These are phyloP conservation scores for Diplodus sargus DNA, from an alignment of 2,797 vertebrate species.

Conservation along the genomic window DNA sequence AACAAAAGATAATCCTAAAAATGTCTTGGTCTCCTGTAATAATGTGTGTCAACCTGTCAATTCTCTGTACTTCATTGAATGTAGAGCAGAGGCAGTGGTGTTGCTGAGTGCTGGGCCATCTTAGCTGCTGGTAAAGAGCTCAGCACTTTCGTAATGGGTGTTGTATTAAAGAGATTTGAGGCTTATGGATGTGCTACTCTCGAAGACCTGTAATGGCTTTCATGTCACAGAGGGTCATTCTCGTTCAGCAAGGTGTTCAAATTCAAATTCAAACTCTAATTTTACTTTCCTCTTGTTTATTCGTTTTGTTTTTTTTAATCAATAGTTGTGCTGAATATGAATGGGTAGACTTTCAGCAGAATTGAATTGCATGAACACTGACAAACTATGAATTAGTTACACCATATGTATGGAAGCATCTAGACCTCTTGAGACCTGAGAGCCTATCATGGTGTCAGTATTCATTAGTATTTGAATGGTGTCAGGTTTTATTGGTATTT, in stretches of 20 bases:
- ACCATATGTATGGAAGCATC: background rate
- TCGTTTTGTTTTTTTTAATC: background rate
- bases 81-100: slow-evolving; percentile 45
- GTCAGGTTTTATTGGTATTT: too few species aligned
- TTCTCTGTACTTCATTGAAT: slow-evolving; percentile 34
- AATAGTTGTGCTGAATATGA: background rate
- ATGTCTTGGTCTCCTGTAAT: background rate
- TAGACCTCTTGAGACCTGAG: background rate
- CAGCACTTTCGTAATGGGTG: slow-evolving; percentile 84
- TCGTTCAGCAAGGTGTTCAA: slow-evolving; percentile 33
- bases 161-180: slow-evolving; percentile 83
- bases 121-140: slow-evolving; percentile 76
- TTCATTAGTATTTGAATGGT: background rate
- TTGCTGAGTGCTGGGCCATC: slow-evolving; percentile 59
- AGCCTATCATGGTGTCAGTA: background rate
- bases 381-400: background rate
- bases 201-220: slow-evolving; percentile 74
- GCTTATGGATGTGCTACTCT: slow-evolving; percentile 78
- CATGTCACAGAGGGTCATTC: slow-evolving; percentile 70
- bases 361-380: background rate
- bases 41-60: background rate
- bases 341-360: background rate
- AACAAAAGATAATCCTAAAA: slow-evolving; percentile 10
- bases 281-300: background rate
- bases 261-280: background rate